phyloP scores from a whole-genome alignment of 1,140 invertebrate species.

The Pachyrhynchus sulphureomaculatus region DNA sequence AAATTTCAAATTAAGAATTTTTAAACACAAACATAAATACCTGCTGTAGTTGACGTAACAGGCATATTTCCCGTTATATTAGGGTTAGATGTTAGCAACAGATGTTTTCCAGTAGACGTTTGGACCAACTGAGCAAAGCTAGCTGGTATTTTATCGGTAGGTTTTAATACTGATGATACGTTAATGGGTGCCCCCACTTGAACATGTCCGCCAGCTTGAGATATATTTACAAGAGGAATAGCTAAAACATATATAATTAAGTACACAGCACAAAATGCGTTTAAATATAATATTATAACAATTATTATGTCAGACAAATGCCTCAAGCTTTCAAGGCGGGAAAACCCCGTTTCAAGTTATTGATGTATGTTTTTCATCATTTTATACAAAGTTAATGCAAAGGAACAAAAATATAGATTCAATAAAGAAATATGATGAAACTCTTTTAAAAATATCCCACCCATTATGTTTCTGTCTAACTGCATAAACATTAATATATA shows the following conservation, averaged over 20 bases:
- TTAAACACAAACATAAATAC: conserved; percentile 27
- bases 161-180: conserved; percentile 52
- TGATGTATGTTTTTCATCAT: conserved; percentile 19
- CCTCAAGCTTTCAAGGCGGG: conserved; percentile 25
- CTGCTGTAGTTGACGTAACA: conserved; percentile 42
- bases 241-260: conserved; percentile 48
- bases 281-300: too few species aligned
- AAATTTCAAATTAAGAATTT: conserved; percentile 2
- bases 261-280: too few species aligned
- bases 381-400: too few species aligned
- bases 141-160: conserved; percentile 44
- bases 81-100: conserved; percentile 57
- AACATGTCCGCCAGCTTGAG: conserved; percentile 47
- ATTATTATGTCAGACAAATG: conserved; percentile 29
- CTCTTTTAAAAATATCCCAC: too few species aligned
- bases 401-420: too few species aligned
- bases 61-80: conserved; percentile 44
- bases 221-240: conserved; percentile 55
- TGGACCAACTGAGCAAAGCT: conserved; percentile 66
- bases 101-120: conserved; percentile 67
- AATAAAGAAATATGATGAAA: too few species aligned
- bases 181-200: conserved; percentile 49
- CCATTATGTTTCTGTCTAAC: too few species aligned
- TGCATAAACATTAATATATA: too few species aligned
- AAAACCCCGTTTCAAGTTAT: conserved; percentile 27